A percentile compares a stretch with the other conserved stretches of the same genome.
Evolutionary conservation across 2,113 vertebrate genomes (phyloP).

Genomic region (Semnornis frantzii): DNA sequence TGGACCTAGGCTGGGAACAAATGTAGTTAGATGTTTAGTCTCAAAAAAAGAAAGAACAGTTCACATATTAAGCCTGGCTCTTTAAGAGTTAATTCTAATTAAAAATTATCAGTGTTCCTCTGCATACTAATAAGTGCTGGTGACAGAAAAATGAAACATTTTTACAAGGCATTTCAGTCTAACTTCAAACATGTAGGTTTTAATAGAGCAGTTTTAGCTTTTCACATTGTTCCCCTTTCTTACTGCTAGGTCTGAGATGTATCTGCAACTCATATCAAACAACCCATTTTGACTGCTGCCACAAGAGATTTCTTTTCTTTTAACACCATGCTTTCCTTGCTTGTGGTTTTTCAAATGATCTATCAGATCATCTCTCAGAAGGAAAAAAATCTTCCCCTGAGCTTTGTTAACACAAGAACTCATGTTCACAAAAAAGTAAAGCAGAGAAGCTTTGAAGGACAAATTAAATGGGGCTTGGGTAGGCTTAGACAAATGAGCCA

Average conservation of each 20-base stretch:
- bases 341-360: background rate
- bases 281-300: background rate
- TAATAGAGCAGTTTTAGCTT: background rate
- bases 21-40: background rate
- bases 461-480: background rate
- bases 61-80: background rate
- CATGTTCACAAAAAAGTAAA: background rate
- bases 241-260: background rate
- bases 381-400: background rate
- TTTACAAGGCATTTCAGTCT: background rate
- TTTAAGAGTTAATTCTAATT: conserved; percentile 10
- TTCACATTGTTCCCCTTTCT: background rate
- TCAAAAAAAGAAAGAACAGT: background rate
- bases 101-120: background rate
- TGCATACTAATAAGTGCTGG: background rate
- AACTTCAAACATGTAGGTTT: background rate
- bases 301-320: background rate
- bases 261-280: background rate
- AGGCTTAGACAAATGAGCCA: no score
- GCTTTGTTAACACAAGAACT: background rate
- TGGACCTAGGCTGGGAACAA: background rate
- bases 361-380: background rate
- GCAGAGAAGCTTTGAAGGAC: background rate
- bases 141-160: background rate
- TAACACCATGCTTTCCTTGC: background rate